Conservation (phyloP, 2,113 vertebrate genomes). For the Diadophis punctatus region DNA sequence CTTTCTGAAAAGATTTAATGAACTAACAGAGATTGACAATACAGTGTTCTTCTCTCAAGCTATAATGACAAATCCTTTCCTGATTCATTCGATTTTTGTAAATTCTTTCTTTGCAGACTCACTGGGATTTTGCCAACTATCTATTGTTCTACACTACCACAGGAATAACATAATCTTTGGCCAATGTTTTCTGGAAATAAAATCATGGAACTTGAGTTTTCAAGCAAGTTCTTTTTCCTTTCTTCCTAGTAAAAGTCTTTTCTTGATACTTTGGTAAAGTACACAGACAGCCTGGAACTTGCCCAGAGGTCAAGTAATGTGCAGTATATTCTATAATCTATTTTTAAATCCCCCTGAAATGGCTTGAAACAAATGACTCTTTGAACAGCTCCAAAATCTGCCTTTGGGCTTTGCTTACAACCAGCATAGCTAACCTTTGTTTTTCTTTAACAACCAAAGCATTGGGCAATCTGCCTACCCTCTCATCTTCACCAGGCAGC, state of each 20-base stretch:
- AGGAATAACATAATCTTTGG: background rate
- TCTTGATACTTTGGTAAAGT: background rate
- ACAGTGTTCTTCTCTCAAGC: background rate
- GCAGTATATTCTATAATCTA: background rate
- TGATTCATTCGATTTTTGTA: background rate
- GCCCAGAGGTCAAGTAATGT: background rate
- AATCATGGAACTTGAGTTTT: background rate
- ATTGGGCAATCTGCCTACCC: background rate
- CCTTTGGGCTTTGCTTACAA: background rate
- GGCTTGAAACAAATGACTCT: background rate
- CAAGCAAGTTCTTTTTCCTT: background rate
- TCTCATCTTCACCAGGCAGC: background rate
- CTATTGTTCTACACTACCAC: background rate
- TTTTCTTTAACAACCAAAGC: background rate
- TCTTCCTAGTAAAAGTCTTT: background rate
- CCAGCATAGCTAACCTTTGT: background rate
- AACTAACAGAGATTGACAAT: background rate
- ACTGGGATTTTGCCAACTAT: background rate
- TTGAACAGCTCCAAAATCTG: background rate
- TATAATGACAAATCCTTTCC: background rate
- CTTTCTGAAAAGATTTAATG: background rate
- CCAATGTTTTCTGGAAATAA: background rate
- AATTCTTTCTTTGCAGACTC: background rate
- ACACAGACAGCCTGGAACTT: background rate
- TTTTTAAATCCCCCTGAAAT: background rate